Conservation (phyloP, 2,113 vertebrate genomes). For the Eulemur macaco region DNA sequence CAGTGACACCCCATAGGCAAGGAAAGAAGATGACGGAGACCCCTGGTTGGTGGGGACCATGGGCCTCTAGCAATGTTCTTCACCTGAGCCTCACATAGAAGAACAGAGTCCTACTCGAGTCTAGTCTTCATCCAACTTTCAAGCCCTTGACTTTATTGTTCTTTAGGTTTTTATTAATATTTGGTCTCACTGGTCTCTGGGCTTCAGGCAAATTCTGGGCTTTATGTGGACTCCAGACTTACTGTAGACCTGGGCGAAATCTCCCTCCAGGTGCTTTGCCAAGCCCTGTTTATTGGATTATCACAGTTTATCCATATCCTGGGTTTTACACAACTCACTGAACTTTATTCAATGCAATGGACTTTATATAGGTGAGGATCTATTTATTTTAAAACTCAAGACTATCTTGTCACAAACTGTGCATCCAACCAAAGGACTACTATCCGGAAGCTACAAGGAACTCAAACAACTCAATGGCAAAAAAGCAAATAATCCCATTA, state of each 20-base stretch:
- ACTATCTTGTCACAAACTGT: no score
- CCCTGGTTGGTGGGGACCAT: no score
- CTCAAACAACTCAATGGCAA: no score
- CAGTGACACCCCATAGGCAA: neutral
- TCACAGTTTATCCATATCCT: neutral
- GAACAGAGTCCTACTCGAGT: accelerated
- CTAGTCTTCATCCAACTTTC: neutral
- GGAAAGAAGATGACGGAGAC: neutral
- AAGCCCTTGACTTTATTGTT: accelerated
- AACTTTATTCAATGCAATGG: neutral
- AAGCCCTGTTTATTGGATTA: neutral
- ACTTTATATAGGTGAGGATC: neutral
- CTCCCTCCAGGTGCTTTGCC: no score
- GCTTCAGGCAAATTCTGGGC: neutral
- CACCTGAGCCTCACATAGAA: neutral
- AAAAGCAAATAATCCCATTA: no score
- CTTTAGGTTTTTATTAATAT: neutral
- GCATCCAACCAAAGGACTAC: no score
- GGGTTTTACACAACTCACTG: neutral
- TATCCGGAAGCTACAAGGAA: no score
- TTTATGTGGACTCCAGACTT: neutral
- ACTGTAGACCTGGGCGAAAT: accelerated
- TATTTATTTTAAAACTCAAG: neutral
- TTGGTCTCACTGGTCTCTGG: neutral
- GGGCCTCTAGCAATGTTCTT: neutral